Percentiles rank a stretch among this genome's conserved stretches.
Conservation (phyloP, 1,140 invertebrate genomes). For the Panagrolaimus sp. region DNA sequence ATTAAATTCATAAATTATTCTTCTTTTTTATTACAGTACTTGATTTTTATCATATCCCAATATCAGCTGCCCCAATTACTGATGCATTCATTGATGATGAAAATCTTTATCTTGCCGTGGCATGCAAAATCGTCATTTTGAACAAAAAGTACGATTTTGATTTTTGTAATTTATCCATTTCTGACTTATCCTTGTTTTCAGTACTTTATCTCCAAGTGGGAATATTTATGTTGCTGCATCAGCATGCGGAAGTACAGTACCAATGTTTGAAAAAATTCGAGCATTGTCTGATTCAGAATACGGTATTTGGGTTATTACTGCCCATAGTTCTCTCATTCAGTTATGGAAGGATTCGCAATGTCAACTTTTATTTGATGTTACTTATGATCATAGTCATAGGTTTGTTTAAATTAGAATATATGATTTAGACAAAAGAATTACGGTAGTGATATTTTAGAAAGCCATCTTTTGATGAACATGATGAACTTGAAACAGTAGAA, state of each 20-base stretch:
- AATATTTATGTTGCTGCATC: conserved; percentile 62
- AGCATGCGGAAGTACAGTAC: conserved; percentile 48
- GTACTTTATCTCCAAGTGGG: conserved; percentile 62
- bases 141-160: conserved; percentile 60
- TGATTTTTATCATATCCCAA: conserved; percentile 63
- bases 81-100: conserved; percentile 60
- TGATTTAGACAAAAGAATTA: background rate
- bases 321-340: conserved; percentile 64
- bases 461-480: conserved; percentile 48
- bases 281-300: conserved; percentile 49
- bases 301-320: conserved; percentile 63
- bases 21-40: conserved; percentile 19
- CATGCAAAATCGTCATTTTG: conserved; percentile 63
- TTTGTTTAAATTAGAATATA: conserved; percentile 30
- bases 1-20: background rate
- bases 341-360: conserved; percentile 64
- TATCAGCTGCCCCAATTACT: conserved; percentile 63
- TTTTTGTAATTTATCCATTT: background rate
- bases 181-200: conserved; percentile 26
- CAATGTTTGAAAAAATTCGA: conserved; percentile 56
- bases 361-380: conserved; percentile 63
- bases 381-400: conserved; percentile 62
- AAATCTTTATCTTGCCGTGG: conserved; percentile 63
- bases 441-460: conserved; percentile 31
- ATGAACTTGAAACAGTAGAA: conserved; percentile 60